Conservation (phyloP, 1,140 invertebrate species). For the Drosophila mauritiana region DNA sequence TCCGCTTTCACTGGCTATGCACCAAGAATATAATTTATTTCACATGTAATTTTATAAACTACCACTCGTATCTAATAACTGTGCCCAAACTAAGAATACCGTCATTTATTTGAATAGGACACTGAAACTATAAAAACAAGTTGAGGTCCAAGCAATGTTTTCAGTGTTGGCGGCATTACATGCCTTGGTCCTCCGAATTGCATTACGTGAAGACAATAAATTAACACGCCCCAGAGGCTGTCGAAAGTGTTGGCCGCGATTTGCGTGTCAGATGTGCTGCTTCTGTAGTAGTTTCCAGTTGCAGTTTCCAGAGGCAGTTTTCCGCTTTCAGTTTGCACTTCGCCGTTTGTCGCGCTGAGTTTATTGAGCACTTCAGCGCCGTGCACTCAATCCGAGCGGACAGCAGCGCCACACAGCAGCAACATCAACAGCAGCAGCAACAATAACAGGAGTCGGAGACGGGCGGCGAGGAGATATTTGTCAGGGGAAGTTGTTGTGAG, state of each 20-base stretch:
- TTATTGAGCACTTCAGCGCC: conserved; percentile 74
- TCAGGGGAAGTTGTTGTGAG: conserved; percentile 50
- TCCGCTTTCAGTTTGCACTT: conserved; percentile 11
- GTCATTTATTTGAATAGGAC: too few relatives aligned
- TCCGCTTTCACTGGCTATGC: not conserved
- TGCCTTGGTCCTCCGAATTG: conserved; percentile 10
- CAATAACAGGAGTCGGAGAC: conserved; percentile 1
- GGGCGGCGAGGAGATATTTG: conserved; percentile 54
- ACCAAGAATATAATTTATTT: conserved; percentile 3
- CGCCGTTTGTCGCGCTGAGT: conserved; percentile 47
- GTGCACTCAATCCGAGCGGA: conserved; percentile 57
- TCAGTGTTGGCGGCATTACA: conserved; percentile 14
- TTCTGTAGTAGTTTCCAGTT: not conserved
- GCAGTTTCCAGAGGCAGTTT: conserved; percentile 36
- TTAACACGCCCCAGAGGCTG: conserved; percentile 38
- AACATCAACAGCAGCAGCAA: conserved; percentile 15
- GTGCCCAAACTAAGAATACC: too few relatives aligned
- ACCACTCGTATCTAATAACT: too few relatives aligned
- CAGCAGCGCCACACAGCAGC: conserved; percentile 18
- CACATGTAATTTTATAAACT: not conserved
- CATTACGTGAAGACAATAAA: conserved; percentile 49
- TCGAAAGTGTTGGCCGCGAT: conserved; percentile 38
- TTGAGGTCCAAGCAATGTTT: not conserved
- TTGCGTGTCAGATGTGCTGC: conserved; percentile 22
- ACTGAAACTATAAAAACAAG: too few relatives aligned